Evolutionary conservation across 2,888 invertebrate species (phyloP), one percentile per base, ranked within the genome.

Genomic region (Dasysyrphus tricinctus): DNA sequence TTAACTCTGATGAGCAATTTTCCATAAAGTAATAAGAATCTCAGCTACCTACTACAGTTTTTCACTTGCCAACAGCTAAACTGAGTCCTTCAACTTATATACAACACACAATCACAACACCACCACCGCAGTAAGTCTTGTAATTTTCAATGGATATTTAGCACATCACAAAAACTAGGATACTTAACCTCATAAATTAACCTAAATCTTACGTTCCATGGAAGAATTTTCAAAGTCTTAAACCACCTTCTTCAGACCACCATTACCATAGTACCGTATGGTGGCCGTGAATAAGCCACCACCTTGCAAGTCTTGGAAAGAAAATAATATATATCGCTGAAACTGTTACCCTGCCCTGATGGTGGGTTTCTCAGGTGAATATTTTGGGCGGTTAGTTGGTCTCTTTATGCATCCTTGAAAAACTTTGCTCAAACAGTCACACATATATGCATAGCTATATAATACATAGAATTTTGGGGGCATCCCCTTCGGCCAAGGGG

Each of bases 121-220:
- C 75, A 61, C 49, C 72, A 42, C 8, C 44, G 14, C 14, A 76
- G 37, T 72, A 12, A 70, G 57, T 76, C 57, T 32, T 32, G 57
- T 72, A 65, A 65, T 76, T 76, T 76, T 80, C 70, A 67, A 76
- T 76, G 75, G 75, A 69, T 80, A 80, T 80, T 80, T 72, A 80
- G 80, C 70, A 42, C 80, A 61, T 59, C 44, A 19, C 34, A 37
- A 47, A 76, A 79, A 84, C 84, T 80, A 69, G 69, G 69, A 69
- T 69, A 76, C 84, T 80, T 84, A 80, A 80, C 84, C 84, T 76
- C 76, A 80, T 84, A 84, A 84, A 84, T 84, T 84, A 84, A 84
- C 80, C 84, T 57, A 84, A 84, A 76, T 80, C 84, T 67, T 80
- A 75, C 24, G 57, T 44, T 57, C 56, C 57, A 42, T 24, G 51